Percentiles rank a stretch among this genome's conserved stretches.
These are phyloP conservation scores for Calypte anna DNA, from an alignment of 2,113 vertebrate species.

Conservation along the genomic window DNA sequence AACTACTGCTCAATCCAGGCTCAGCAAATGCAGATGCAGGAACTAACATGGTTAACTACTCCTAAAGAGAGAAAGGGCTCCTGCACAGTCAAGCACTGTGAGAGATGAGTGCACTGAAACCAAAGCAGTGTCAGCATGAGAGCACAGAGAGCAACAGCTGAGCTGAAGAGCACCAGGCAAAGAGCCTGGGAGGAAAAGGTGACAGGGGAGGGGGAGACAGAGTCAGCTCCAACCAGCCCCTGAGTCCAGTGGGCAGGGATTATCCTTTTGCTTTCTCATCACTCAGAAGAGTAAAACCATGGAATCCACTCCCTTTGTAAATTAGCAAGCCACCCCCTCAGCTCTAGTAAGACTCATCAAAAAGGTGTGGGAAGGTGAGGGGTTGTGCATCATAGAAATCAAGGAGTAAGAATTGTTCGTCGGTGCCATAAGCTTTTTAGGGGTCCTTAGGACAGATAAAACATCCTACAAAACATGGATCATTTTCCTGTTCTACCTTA, in stretches of 20 bases:
- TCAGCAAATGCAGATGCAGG: neutral
- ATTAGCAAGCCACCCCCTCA: neutral
- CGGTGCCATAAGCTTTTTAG: neutral
- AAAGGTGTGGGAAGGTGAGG: neutral
- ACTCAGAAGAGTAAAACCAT: neutral
- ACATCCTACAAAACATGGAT: neutral
- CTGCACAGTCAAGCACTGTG: rapidly evolving
- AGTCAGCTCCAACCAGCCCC: neutral
- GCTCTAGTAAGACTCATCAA: neutral
- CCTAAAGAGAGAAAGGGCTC: neutral
- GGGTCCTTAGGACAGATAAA: neutral
- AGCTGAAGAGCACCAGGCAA: neutral
- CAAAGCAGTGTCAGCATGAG: neutral
- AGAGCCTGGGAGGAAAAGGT: neutral
- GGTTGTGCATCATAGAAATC: neutral
- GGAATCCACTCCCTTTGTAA: neutral
- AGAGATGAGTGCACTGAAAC: neutral
- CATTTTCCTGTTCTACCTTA: neutral
- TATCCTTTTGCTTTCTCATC: neutral
- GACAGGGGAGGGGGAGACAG: neutral
- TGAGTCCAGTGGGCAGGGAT: neutral
- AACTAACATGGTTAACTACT: neutral
- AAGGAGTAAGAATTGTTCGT: neutral
- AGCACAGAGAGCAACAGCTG: rapidly evolving
- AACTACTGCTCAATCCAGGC: neutral